These are phyloP conservation scores for Orthosia gracilis DNA, from an alignment of 2,888 invertebrate genomes.

Conservation along the genomic window DNA sequence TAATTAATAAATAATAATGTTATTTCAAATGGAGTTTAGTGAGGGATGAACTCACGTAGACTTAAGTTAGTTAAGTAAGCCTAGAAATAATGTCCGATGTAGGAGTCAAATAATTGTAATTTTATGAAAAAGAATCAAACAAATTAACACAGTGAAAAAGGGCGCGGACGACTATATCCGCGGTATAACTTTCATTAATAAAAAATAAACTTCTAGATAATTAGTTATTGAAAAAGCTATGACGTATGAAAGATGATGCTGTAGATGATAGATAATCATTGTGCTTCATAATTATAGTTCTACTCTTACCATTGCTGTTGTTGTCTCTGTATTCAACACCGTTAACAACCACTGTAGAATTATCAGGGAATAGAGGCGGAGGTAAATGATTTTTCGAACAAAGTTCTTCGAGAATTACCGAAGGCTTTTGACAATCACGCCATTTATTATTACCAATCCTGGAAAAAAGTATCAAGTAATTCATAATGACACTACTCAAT, in stretches of 20 bases:
- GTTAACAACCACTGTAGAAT: constrained; percentile 77
- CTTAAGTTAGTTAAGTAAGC: too few species aligned
- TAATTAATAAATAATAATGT: too few species aligned
- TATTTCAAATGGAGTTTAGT: too few species aligned
- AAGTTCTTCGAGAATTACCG: constrained; percentile 93
- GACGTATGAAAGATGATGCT: not conserved
- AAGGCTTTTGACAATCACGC: constrained; percentile 94
- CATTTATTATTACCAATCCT: constrained; percentile 94
- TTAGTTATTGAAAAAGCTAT: not conserved
- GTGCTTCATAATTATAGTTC: not conserved
- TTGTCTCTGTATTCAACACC: constrained; percentile 80
- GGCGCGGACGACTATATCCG: too few species aligned
- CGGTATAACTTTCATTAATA: too few species aligned
- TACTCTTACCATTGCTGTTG: constrained; percentile 68
- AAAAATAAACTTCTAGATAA: too few species aligned
- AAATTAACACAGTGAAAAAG: too few species aligned
- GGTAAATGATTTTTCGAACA: constrained; percentile 92
- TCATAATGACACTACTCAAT: too few species aligned
- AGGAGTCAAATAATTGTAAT: too few species aligned
- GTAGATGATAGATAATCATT: not conserved
- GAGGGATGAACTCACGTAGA: too few species aligned
- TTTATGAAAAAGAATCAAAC: too few species aligned
- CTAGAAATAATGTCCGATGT: too few species aligned
- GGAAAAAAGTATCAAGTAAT: not conserved
- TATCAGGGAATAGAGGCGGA: constrained; percentile 75